Evolutionary conservation across 2,113 vertebrate genomes (phyloP).

Genomic region (Eonycteris spelaea): DNA sequence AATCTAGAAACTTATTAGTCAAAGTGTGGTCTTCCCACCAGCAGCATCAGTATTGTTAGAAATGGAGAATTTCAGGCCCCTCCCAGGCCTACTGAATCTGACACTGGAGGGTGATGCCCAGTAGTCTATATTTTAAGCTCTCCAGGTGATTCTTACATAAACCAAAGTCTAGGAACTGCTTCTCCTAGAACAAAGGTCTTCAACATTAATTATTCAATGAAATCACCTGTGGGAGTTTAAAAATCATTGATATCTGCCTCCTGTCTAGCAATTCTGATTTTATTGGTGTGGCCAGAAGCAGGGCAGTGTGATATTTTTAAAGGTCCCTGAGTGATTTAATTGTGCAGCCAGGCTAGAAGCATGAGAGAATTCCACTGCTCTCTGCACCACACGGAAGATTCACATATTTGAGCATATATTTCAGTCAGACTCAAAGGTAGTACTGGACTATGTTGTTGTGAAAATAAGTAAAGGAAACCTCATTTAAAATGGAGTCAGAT

Average conservation of each 20-base stretch:
- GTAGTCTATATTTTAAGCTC: neutral
- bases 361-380: neutral
- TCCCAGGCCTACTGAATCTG: neutral
- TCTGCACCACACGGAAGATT: neutral
- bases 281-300: neutral
- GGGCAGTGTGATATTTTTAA: neutral
- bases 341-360: neutral
- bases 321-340: neutral
- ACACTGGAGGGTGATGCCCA: neutral
- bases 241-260: neutral
- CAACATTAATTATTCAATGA: neutral
- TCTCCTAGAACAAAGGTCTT: neutral
- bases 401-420: neutral
- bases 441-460: neutral
- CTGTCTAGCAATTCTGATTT: neutral
- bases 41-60: neutral
- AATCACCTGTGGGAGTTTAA: neutral
- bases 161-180: neutral
- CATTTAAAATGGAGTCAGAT: neutral
- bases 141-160: neutral
- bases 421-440: neutral
- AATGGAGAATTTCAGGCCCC: neutral
- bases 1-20: neutral
- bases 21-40: neutral
- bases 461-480: neutral